Conservation (phyloP, 2,113 vertebrate genomes). For the Atractosteus spatula region DNA sequence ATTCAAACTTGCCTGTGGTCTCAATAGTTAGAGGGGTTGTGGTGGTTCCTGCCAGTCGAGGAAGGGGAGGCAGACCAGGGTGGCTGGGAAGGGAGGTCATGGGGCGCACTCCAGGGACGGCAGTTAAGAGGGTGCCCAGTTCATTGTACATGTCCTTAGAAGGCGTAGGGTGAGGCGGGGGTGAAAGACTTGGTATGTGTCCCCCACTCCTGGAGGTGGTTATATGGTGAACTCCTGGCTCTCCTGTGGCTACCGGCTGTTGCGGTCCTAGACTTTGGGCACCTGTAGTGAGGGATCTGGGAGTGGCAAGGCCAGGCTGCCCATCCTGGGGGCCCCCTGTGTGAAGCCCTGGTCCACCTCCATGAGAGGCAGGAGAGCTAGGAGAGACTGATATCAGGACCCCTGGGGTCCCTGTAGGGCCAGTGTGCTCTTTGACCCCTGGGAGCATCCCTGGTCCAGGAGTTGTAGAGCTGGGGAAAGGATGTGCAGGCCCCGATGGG, state of each 20-base stretch:
- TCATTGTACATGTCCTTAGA: slow-evolving; percentile 4
- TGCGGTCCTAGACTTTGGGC: slow-evolving; percentile 16
- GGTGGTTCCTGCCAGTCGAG: too few relatives aligned
- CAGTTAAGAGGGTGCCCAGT: slow-evolving; percentile 23
- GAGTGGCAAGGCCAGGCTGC: slow-evolving; percentile 43
- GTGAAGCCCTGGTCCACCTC: slow-evolving; percentile 47
- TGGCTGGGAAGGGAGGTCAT: slow-evolving; percentile 29
- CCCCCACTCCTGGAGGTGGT: slow-evolving; percentile 20
- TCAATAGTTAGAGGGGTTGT: too few relatives aligned
- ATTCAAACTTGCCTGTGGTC: too few relatives aligned
- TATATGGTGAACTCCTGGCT: slow-evolving; percentile 32
- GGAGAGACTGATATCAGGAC: slow-evolving; percentile 26
- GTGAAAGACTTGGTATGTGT: background rate
- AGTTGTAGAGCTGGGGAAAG: slow-evolving; percentile 20
- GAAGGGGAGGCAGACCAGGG: background rate
- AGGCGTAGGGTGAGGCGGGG: background rate
- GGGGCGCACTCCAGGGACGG: slow-evolving; percentile 40
- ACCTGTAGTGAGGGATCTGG: slow-evolving; percentile 15
- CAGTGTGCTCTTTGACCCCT: slow-evolving; percentile 51
- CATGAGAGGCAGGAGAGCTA: background rate
- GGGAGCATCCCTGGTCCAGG: slow-evolving; percentile 39
- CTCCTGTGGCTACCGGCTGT: slow-evolving; percentile 32
- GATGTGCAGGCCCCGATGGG: background rate
- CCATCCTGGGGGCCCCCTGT: slow-evolving; percentile 41
- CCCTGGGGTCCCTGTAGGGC: slow-evolving; percentile 43